Conservation (phyloP, 2,888 invertebrate genomes). For the Tribolium freemani region DNA sequence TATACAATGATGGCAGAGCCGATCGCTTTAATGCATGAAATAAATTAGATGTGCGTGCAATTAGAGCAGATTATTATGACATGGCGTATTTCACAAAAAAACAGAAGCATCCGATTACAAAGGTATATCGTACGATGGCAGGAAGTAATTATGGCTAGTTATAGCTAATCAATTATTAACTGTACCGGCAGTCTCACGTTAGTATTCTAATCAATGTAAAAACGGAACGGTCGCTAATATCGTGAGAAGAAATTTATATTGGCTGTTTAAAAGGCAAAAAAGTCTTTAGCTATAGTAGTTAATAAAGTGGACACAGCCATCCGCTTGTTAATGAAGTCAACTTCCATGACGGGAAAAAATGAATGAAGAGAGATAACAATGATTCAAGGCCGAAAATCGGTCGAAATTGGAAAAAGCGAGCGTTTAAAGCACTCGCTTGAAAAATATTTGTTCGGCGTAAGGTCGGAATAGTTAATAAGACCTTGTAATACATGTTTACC, state of each 20-base stretch:
- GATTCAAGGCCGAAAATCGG: background rate
- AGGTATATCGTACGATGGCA: conserved; percentile 35
- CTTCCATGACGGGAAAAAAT: background rate
- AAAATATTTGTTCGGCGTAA: conserved; percentile 10
- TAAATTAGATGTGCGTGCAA: conserved; percentile 2
- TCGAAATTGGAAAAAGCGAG: background rate
- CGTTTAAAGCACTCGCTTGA: background rate
- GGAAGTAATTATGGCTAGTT: conserved; percentile 45
- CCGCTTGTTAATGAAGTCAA: conserved; percentile 35
- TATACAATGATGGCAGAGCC: background rate
- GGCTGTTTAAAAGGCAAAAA: conserved; percentile 7
- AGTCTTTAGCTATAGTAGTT: conserved; percentile 8
- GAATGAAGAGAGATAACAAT: conserved; percentile 1
- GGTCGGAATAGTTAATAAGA: conserved; percentile 18
- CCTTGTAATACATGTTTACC: conserved; percentile 47
- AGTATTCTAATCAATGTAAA: conserved; percentile 38
- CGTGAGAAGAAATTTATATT: conserved; percentile 40
- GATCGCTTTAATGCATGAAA: background rate
- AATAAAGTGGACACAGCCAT: conserved; percentile 39
- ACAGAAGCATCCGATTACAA: conserved; percentile 36
- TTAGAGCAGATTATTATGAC: background rate
- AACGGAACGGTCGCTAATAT: conserved; percentile 26
- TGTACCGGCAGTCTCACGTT: conserved; percentile 42
- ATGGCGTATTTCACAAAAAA: background rate
- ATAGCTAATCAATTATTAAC: conserved; percentile 46